Evolutionary conservation across 2,797 vertebrate genomes (phyloP), one percentile per base, ranked within the genome.

Genomic region (Coccyzus lansbergi): DNA sequence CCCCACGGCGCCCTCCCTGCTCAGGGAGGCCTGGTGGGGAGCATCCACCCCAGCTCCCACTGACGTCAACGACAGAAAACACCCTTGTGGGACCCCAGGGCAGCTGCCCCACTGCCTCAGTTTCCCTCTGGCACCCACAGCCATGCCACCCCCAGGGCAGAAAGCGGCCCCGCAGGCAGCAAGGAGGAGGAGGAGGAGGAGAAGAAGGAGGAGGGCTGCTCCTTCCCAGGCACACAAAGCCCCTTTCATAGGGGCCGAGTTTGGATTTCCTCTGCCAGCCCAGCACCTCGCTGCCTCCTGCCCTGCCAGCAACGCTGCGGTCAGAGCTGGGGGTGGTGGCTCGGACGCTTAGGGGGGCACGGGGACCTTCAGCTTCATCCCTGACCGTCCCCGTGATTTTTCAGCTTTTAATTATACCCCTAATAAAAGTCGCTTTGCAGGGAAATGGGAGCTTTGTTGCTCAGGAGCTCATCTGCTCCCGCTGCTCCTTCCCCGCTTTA

Each of bases 401-500:
- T 88, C 93, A 75, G 83, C 72, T 94, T 93, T 95, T 93, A 95
- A 95, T 94, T 86, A 94, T 26, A 53, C 53, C 90, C 83, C 88
- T 81, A 83, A 88, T 90, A 94, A 90, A 95, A 96, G 94, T 89
- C 15, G 12, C 88, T 94, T 92, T 86, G 90, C 94, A 84, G 92
- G 94, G 94, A 86, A 92, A 92, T 67, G 31, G 91, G 92, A 95
- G 96, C 95, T 96, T 84, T 94, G 95, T 95, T 96, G 91, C 96
- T 96, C 70, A 2, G 94, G 94, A 96, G 93, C 94, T 96, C 96
- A 96, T 96, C 94, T 96, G 94, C 85, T 96, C 95, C 97, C 1
- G 81, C 96, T 96, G 96, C 94, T 97, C 93, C 96, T 96, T 96
- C 95, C 83, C 86, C 8, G 78, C 94, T 97, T 89, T 93, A 95